Evolutionary conservation across 2,113 vertebrate species (phyloP).

Genomic region (Oncorhynchus tshawytscha): DNA sequence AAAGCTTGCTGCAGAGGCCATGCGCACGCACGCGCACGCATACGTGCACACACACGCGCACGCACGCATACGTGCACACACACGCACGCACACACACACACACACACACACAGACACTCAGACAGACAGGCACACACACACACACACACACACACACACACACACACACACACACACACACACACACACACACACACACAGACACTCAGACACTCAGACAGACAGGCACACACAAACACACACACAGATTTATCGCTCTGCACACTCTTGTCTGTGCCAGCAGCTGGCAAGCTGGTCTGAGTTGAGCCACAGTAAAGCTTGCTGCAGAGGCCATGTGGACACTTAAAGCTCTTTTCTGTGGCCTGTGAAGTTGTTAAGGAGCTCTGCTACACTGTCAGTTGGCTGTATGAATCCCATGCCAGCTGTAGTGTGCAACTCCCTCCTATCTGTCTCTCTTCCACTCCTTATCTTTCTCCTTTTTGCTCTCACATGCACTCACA

Average conservation of each 20-base stretch:
- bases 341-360: constrained; percentile 74
- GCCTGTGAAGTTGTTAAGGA: constrained; percentile 82
- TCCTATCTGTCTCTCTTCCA: constrained; percentile 25
- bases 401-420: constrained; percentile 77
- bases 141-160: too few relatives aligned
- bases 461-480: constrained; percentile 29
- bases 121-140: too few relatives aligned
- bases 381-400: constrained; percentile 78
- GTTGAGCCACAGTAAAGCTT: constrained; percentile 72
- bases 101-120: too few relatives aligned
- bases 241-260: constrained; percentile 62
- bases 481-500: constrained; percentile 13
- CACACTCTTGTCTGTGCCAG: constrained; percentile 68
- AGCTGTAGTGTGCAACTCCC: constrained; percentile 65
- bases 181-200: too few relatives aligned
- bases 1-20: constrained; percentile 75
- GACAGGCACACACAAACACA: not conserved
- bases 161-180: too few relatives aligned
- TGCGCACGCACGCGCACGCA: too few relatives aligned
- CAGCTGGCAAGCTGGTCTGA: constrained; percentile 56
- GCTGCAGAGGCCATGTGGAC: constrained; percentile 76
- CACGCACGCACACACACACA: too few relatives aligned
- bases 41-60: too few relatives aligned
- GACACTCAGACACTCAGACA: too few relatives aligned
- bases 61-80: too few relatives aligned